These are phyloP conservation scores for Peromyscus melanophrys DNA, from an alignment of 2,797 vertebrate genomes.

Conservation along the genomic window DNA sequence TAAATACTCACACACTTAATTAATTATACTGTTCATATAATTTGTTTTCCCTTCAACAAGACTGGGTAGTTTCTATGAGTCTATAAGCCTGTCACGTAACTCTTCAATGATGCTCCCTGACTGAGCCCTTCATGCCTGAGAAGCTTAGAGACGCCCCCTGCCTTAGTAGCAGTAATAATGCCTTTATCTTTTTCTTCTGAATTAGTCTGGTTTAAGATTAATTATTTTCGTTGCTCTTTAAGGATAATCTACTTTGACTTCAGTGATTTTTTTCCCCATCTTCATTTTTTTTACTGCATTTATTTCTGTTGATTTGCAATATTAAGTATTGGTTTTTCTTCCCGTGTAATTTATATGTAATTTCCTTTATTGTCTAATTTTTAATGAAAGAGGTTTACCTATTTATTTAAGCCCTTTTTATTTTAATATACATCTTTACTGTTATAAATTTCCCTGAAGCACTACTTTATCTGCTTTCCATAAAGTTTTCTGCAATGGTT, in stretches of 20 bases:
- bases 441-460: conserved; percentile 50
- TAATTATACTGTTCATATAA: not conserved
- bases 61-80: not conserved
- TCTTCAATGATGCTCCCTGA: not conserved
- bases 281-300: not conserved
- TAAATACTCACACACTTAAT: not conserved
- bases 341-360: not conserved
- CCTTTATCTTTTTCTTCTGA: not conserved
- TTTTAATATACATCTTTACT: not conserved
- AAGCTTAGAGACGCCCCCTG: not conserved
- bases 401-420: conserved; percentile 1
- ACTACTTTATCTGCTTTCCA: conserved; percentile 37
- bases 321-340: not conserved
- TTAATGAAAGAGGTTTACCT: not conserved
- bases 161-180: not conserved
- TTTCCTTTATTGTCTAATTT: conserved; percentile 25
- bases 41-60: not conserved
- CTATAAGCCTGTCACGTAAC: not conserved
- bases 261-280: not conserved
- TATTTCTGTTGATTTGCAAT: not conserved
- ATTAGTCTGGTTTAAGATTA: not conserved
- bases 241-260: conserved; percentile 10
- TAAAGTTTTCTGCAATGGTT: not conserved
- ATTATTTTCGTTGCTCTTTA: not conserved
- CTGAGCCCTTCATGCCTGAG: not conserved